Base-by-base conservation (phyloP, 2,888 invertebrate genomes). In the Ophion ventricosus region DNA sequence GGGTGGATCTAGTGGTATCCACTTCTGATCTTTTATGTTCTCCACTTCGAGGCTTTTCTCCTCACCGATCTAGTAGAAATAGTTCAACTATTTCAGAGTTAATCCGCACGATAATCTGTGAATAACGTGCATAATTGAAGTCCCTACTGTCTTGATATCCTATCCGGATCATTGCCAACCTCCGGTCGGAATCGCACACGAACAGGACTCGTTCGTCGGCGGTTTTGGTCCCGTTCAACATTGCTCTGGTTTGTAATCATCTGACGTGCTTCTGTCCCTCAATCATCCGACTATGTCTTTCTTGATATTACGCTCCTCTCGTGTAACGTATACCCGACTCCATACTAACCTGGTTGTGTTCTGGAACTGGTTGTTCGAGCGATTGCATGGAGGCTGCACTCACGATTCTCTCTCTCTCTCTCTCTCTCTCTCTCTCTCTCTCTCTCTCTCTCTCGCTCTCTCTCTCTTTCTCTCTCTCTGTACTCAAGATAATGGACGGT, bases 121-220 rank as follows among this genome's bases (percentile, higher is more conserved):
- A 73, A 77, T 81, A 79, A 77, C 72, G 74, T 79, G 67, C 80
- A 77, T 79, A 76, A 81, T 83, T 72, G 72, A 40, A 72, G 59
- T 56, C 54, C 61, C 29, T 17, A 54, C 25, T 11, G 23, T 61
- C 63, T 25, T 20, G 66, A 20, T 66, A 61, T 59, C 54, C 25
- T 35, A 64, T 40, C 63, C 70, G 43, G 35, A 70, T 59, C 56
- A 72, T 73, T 57, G 67, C 61, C 61, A 75, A 75, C 78, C 57
- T 11, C 11, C 35, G n/a, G 72, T 54, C 70, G 80, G 79, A 73
- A 14, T 49, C 17, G 14, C 17, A 17, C 84, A 82, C 75, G 63
- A 82, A 87, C 86, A 81, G 79, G 84, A 84, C 85, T 82, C 83
- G 86, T 85, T 87, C 56, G 84, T 73, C 66, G 64, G 81, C 67